phyloP scores from a whole-genome alignment of 2,797 vertebrate species.

The Phataginus tricuspis region DNA sequence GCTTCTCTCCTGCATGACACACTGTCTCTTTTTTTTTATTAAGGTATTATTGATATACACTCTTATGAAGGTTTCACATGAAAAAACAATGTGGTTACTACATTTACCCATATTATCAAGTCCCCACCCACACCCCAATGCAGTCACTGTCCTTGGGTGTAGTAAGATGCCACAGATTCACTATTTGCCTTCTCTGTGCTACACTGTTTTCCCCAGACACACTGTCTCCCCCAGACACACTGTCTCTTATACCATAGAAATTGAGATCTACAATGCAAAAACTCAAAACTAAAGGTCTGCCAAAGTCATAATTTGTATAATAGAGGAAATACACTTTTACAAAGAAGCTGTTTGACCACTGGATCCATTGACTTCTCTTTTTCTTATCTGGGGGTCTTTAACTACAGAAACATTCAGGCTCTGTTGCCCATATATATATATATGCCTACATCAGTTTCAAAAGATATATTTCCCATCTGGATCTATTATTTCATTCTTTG shows the following conservation, averaged over 20 bases:
- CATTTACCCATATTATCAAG: too few species aligned
- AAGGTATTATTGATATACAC: too few species aligned
- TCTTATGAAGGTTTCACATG: too few species aligned
- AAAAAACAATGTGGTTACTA: too few species aligned
- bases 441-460: constrained; percentile 30
- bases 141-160: too few species aligned
- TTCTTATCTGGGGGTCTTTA: neutral
- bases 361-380: neutral
- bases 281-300: neutral
- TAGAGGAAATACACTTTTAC: neutral
- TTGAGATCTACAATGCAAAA: neutral
- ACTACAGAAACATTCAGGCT: neutral
- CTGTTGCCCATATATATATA: neutral
- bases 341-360: neutral
- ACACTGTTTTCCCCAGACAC: too few species aligned
- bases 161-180: too few species aligned
- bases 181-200: too few species aligned
- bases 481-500: constrained; percentile 59
- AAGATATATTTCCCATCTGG: constrained; percentile 60
- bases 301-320: neutral
- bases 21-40: neutral
- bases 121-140: too few species aligned
- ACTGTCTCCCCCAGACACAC: neutral
- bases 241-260: neutral
- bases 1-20: neutral